These are phyloP conservation scores for Eledona agricola DNA, from an alignment of 2,888 invertebrate genomes.

Conservation along the genomic window DNA sequence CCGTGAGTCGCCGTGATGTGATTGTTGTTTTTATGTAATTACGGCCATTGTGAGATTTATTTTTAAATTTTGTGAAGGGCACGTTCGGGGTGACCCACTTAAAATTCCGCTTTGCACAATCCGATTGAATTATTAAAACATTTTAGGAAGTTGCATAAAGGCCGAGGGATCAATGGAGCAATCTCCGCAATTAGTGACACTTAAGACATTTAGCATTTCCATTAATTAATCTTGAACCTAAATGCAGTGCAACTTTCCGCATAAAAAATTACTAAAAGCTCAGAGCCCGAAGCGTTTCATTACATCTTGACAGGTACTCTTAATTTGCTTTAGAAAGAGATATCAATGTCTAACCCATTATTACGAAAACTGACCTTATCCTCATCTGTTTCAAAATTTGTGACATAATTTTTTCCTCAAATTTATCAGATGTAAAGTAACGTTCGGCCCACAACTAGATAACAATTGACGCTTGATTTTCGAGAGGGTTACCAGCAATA, in stretches of 20 bases:
- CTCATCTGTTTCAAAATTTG: conserved; percentile 19
- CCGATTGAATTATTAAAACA: conserved; percentile 16
- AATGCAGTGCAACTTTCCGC: too few species aligned
- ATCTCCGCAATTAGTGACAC: conserved; percentile 14
- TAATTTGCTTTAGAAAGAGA: conserved; percentile 20
- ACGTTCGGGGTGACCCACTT: conserved; percentile 27
- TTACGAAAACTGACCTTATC: conserved; percentile 21
- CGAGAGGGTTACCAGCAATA: too few species aligned
- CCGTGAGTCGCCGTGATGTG: conserved; percentile 18
- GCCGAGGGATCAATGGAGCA: conserved; percentile 20
- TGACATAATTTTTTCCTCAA: conserved; percentile 21
- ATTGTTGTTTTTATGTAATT: conserved; percentile 34
- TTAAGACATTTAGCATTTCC: conserved; percentile 1
- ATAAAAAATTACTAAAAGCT: conserved; percentile 1
- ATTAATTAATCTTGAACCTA: conserved; percentile 4
- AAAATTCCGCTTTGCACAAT: conserved; percentile 19
- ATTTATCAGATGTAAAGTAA: conserved; percentile 8
- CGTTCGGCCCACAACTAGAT: too few species aligned
- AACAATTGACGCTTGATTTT: too few species aligned
- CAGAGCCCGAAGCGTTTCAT: conserved; percentile 3
- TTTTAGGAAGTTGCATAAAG: conserved; percentile 36
- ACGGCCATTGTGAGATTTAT: conserved; percentile 10
- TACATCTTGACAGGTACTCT: too few species aligned
- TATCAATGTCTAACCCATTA: neutral
- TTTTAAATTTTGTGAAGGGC: conserved; percentile 32